A percentile compares a stretch with the other conserved stretches of the same genome.
phyloP scores from a whole-genome alignment of 2,888 invertebrate species.

The Andrena flavipes region DNA sequence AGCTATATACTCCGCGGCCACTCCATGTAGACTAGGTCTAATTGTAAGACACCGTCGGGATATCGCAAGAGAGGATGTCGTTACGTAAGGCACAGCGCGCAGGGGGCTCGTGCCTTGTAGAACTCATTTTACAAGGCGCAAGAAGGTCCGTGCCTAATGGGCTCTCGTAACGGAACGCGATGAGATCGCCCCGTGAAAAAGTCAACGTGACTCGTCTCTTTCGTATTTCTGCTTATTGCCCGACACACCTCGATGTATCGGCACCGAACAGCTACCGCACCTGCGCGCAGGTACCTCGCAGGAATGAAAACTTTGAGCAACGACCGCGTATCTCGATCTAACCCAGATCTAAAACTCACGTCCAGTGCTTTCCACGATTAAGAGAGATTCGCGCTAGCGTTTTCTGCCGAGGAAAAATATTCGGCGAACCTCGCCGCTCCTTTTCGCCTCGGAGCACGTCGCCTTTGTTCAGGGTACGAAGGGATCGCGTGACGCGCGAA shows the following conservation, averaged over 20 bases:
- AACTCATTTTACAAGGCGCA: conserved; percentile 60
- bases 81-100: conserved; percentile 65
- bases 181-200: conserved; percentile 32
- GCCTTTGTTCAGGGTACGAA: background rate
- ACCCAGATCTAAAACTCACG: no score
- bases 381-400: background rate
- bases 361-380: background rate
- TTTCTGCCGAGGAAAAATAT: background rate
- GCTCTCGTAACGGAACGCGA: conserved; percentile 49
- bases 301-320: background rate
- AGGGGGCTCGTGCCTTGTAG: conserved; percentile 64
- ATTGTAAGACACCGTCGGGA: conserved; percentile 32
- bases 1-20: conserved; percentile 52
- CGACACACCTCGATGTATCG: background rate
- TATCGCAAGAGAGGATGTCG: conserved; percentile 76
- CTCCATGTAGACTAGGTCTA: conserved; percentile 38
- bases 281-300: background rate
- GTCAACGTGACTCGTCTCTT: conserved; percentile 19
- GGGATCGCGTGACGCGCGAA: conserved; percentile 39
- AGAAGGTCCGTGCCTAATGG: conserved; percentile 54
- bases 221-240: conserved; percentile 27
- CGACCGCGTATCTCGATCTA: background rate
- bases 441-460: background rate
- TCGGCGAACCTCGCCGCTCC: background rate
- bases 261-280: background rate